Base-by-base conservation (phyloP, 2,888 invertebrate genomes). In the Rhagophthalmus giganteus region DNA sequence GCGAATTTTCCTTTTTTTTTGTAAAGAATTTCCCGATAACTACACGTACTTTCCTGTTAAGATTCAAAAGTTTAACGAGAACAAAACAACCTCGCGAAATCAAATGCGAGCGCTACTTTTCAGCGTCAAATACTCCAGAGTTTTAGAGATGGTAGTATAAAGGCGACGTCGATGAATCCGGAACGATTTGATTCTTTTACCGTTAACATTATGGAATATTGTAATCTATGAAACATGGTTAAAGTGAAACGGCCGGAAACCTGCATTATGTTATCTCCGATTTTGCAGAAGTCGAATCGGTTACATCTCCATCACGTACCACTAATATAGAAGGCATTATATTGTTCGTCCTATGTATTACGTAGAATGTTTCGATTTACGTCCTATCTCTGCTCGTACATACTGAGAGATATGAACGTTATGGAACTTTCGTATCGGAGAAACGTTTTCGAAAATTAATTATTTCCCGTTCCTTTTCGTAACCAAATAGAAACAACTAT, bases 71-170 rank as follows among this genome's bases (percentile, higher is more conserved):
- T n/a, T n/a, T n/a, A n/a, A n/a, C n/a, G n/a, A n/a, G 20, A 20
- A 20, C 20, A 20, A 20, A 20, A 20, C n/a, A n/a, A n/a, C n/a
- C n/a, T n/a, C n/a, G n/a, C n/a, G 20, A 20, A 20, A 20, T 5
- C 20, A 20, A 20, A 20, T 20, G 7, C 20, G 20, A 7, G 20
- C 7, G 7, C 38, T 9, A 14, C 38, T 26, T 38, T 25, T 38
- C 16, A 38, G 9, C 26, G 38, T 38, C 38, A 38, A 38, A 38
- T 28, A 15, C 38, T 38, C 38, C 4, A 7, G 38, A 26, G 38
- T 15, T 35, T 35, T 38, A 20, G 7, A 20, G 3, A 20, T n/a
- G n/a, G n/a, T n/a, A n/a, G n/a, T n/a, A n/a, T n/a, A n/a, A n/a
- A n/a, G n/a, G n/a, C n/a, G n/a, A n/a, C n/a, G n/a, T n/a, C n/a